phyloP scores from a whole-genome alignment of 2,888 invertebrate genomes.

The Argyra leucocephala region DNA sequence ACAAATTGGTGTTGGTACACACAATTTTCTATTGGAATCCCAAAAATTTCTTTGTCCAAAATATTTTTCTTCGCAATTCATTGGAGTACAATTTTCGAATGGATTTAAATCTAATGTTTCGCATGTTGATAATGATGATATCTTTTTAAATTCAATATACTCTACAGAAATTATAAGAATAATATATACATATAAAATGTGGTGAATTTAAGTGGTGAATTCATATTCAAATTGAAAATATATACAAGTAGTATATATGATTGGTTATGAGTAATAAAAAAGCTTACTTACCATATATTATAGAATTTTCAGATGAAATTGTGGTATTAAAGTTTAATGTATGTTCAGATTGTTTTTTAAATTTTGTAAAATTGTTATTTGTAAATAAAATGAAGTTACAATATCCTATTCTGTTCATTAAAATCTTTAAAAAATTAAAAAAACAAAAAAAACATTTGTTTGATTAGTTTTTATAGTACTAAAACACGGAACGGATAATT shows the following conservation, averaged over 20 bases:
- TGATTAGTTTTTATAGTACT: too few relatives aligned
- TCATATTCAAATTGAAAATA: not conserved
- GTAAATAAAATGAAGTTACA: slow-evolving; percentile 33
- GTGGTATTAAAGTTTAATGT: slow-evolving; percentile 20
- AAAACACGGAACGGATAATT: too few relatives aligned
- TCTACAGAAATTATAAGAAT: not conserved
- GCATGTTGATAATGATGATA: slow-evolving; percentile 29
- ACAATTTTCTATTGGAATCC: slow-evolving; percentile 34
- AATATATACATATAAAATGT: too few relatives aligned
- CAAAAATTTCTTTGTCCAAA: slow-evolving; percentile 47
- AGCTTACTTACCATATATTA: not conserved
- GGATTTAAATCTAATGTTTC: slow-evolving; percentile 44
- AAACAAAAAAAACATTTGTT: too few relatives aligned
- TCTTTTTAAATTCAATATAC: slow-evolving; percentile 12
- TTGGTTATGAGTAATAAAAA: not conserved
- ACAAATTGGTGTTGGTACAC: slow-evolving; percentile 28
- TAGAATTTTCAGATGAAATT: not conserved
- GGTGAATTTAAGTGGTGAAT: too few relatives aligned
- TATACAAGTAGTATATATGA: not conserved
- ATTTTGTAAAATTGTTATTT: slow-evolving; percentile 27
- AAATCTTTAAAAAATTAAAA: slow-evolving; percentile 27
- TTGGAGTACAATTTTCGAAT: slow-evolving; percentile 44
- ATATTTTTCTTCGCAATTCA: slow-evolving; percentile 49
- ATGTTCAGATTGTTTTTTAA: not conserved
- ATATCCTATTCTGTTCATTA: slow-evolving; percentile 36